Base-by-base conservation (phyloP, 2,888 invertebrate species). In the Capitulum mitella region DNA sequence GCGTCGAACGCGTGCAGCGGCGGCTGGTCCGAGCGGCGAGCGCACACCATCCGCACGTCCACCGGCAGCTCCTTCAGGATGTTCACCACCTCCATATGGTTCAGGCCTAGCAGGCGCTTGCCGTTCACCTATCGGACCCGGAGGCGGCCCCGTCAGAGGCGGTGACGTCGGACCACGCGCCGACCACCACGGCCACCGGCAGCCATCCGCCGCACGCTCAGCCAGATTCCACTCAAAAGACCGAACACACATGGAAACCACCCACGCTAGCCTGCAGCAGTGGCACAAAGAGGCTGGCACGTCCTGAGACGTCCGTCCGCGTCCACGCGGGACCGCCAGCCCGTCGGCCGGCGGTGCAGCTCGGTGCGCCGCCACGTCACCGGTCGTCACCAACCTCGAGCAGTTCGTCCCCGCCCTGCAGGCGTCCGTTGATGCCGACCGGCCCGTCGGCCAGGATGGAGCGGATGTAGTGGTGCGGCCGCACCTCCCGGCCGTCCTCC, bases 361-460 rank as follows among this genome's bases (percentile, higher is more conserved):
- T n/a, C n/a, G n/a, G n/a, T n/a, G n/a, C n/a, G n/a, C n/a, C n/a
- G n/a, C n/a, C n/a, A n/a, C n/a, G n/a, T n/a, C n/a, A n/a, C n/a
- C n/a, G n/a, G n/a, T n/a, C n/a, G n/a, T n/a, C n/a, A n/a, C 64
- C 8, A 8, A 89, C 90, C 87, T 91, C 90, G 80, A 99, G 89
- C 80, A 99, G 88, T 86, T 99, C 99, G 86, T 99, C 99, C 0
- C 98, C 98, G 26, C 97, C 95, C 82, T 92, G 90, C 54, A 99
- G 90, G 77, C 91, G 90, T 8, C 91, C 93, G 84, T 96, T 97
- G 82, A 93, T 91, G 10, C 98, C 98, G 3, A 99, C 98, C 0
- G 99, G 98, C 1, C 99, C 98, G 86, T 98, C 97, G n/a, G 94
- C 92, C 83, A 98, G 88, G 84, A 99, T 97, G 78, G 96, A 96